These are phyloP conservation scores for Saturnia pavonia DNA, from an alignment of 2,888 invertebrate genomes.

Conservation along the genomic window DNA sequence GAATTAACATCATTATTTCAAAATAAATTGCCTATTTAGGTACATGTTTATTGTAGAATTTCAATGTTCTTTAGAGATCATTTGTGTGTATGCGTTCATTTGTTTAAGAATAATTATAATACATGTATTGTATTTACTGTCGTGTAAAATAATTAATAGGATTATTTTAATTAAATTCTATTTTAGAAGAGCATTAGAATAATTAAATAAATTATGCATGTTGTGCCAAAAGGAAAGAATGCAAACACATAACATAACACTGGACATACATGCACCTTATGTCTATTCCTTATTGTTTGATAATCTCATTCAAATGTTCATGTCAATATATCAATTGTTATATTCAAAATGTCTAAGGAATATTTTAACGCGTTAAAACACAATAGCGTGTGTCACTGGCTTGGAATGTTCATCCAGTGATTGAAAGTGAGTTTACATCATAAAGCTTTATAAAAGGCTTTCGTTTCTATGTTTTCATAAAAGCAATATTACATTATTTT, in stretches of 20 bases:
- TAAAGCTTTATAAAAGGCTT: constrained; percentile 36
- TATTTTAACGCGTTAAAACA: constrained; percentile 54
- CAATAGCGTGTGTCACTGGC: constrained; percentile 59
- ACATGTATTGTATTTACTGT: neutral
- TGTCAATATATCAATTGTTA: constrained; percentile 53
- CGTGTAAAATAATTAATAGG: neutral
- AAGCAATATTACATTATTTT: neutral
- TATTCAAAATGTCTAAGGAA: constrained; percentile 50
- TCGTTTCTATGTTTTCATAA: constrained; percentile 7
- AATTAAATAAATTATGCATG: neutral
- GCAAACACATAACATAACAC: neutral
- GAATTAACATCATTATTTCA: too few relatives aligned
- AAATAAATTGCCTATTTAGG: too few relatives aligned
- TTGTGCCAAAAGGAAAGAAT: neutral
- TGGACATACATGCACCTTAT: constrained; percentile 15
- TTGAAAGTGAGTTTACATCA: constrained; percentile 48
- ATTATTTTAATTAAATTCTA: neutral
- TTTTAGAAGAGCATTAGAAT: neutral
- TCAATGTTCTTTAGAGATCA: too few relatives aligned
- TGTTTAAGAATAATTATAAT: too few relatives aligned
- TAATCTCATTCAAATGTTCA: constrained; percentile 39
- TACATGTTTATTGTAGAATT: too few relatives aligned
- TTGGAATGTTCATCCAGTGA: constrained; percentile 55
- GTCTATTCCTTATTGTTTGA: constrained; percentile 42
- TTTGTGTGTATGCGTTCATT: too few relatives aligned